These are phyloP conservation scores for Smithornis capensis DNA, from an alignment of 2,113 vertebrate species.

Conservation along the genomic window DNA sequence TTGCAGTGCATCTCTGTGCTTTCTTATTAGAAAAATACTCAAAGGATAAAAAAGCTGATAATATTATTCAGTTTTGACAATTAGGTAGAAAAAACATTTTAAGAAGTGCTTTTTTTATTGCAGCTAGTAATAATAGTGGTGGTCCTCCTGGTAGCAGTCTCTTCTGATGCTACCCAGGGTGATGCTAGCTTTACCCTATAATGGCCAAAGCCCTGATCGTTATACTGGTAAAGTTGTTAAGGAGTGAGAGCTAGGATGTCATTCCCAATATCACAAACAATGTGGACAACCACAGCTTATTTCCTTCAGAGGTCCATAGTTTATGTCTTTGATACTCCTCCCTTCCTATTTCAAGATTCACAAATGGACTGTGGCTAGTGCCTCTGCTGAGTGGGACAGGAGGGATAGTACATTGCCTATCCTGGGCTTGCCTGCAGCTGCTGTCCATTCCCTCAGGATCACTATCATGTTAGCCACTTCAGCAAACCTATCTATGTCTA, in stretches of 20 bases:
- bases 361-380: neutral
- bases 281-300: neutral
- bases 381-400: neutral
- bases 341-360: neutral
- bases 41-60: constrained; percentile 85
- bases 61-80: constrained; percentile 85
- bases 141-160: constrained; percentile 72
- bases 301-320: neutral
- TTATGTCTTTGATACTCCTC: neutral
- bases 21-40: constrained; percentile 87
- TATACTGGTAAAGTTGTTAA: constrained; percentile 51
- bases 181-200: constrained; percentile 66
- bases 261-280: constrained; percentile 6
- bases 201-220: constrained; percentile 51
- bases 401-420: neutral
- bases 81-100: constrained; percentile 78
- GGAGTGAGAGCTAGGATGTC: neutral
- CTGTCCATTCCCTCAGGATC: neutral
- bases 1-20: constrained; percentile 78
- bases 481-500: neutral
- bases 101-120: constrained; percentile 80
- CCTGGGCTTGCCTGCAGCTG: neutral
- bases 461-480: neutral
- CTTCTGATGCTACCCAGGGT: constrained; percentile 63
- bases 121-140: constrained; percentile 73